These are phyloP conservation scores for Xenus cinereus DNA, from an alignment of 2,113 vertebrate species.

Conservation along the genomic window DNA sequence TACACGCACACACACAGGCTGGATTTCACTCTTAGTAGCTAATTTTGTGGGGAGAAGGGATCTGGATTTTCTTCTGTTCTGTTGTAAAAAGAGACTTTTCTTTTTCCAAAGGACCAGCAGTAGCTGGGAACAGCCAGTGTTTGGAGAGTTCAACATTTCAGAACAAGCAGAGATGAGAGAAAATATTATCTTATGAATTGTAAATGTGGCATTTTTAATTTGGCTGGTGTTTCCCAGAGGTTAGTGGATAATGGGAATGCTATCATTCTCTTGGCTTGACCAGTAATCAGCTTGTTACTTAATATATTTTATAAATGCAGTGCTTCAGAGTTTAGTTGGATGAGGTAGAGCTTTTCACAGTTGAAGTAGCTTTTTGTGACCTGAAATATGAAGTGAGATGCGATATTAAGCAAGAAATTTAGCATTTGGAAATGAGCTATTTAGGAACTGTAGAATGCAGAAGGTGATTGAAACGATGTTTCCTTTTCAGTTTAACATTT, in stretches of 20 bases:
- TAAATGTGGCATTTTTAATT: slow-evolving; percentile 28
- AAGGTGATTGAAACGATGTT: neutral
- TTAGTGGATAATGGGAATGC: neutral
- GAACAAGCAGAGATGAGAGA: slow-evolving; percentile 17
- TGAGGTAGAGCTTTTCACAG: neutral
- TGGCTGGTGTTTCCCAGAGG: neutral
- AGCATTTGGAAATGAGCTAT: neutral
- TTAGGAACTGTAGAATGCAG: neutral
- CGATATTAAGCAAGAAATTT: neutral
- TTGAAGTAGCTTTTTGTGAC: slow-evolving; percentile 14
- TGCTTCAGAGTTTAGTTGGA: neutral
- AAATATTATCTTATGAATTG: slow-evolving; percentile 36
- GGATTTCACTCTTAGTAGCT: neutral
- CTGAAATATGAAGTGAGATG: slow-evolving; percentile 18
- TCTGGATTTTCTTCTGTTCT: neutral
- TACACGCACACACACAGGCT: neutral
- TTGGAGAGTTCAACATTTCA: slow-evolving; percentile 4
- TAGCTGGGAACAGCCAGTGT: neutral
- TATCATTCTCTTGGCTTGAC: neutral
- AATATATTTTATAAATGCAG: neutral
- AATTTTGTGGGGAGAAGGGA: neutral
- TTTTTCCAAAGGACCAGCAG: neutral
- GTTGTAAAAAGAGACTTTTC: neutral
- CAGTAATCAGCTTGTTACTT: neutral
- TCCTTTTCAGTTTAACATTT: neutral